Base-by-base conservation (phyloP, 2,113 vertebrate species). In the Symphodus melops region DNA sequence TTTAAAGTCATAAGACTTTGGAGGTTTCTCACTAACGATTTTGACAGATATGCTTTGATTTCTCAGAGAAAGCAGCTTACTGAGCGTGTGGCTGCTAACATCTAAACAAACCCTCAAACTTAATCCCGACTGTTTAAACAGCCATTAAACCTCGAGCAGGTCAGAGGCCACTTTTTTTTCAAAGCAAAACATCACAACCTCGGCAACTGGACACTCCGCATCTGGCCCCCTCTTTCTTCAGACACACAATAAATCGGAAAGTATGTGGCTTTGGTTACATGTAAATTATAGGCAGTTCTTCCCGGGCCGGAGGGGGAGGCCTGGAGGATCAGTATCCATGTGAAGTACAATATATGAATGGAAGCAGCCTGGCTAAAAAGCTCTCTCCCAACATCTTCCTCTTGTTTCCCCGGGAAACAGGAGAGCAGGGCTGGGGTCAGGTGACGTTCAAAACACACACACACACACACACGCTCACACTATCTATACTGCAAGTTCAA, bases 221-320 rank as follows among this genome's bases (percentile, higher is more conserved):
- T 88, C 75, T 85, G 85, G 83, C 78, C 84, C 48, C 86, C 78
- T 75, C 85, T 88, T 93, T 93, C 91, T 92, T 91, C 77, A 21
- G 41, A 68, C 77, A 82, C 88, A 94, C 93, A 94, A 94, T 92
- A 91, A 86, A 84, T 82, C 48, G 59, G 83, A 88, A 90, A 86
- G 84, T 83, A 86, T 90, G 81, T 60, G 80, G 82, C 68, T 93
- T 87, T 79, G 70, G 88, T 93, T 93, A 92, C 91, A 88, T 89
- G 93, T 90, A 91, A 90, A 93, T 91, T 90, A 93, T 92, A 92
- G 88, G 87, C 87, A 83, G 72, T 54, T 84, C 85, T 86, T 92
- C 77, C 88, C 82, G 83, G 75, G 88, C 85, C 60, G 33, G 71
- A 64, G 86, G 88, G 39, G 84, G 72, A 20, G 59, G 81, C 62